Base-by-base conservation (phyloP, 2,888 invertebrate species). In the Heteromurus nitidus region DNA sequence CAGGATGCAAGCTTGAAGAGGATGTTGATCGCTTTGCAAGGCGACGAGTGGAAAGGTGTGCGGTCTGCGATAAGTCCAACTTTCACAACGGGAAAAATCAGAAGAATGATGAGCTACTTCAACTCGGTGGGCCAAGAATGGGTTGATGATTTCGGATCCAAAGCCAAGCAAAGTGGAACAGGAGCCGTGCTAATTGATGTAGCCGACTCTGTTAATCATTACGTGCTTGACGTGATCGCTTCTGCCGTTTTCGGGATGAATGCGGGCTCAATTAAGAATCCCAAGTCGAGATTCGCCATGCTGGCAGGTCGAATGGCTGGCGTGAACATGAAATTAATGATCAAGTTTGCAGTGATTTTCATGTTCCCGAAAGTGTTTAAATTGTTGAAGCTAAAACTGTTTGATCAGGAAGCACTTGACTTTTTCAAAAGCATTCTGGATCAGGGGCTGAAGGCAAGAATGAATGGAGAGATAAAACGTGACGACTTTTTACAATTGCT, bases 161-260 rank as follows among this genome's bases (percentile, higher is more conserved):
- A 18, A 36, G 11, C 22, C 5, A 28, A 60, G 9, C 13, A 2
- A 24, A 68, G 24, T 50, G n/a, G n/a, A 1, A 1, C 30, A 24
- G 68, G 60, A 13, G 42, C 65, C 1, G 18, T 68, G 1, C 18
- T 2, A 5, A 64, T 79, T 18, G 64, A 62, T 5, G 53, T 62
- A 2, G 9, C 60, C n/a, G 55, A 53, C 0, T 20, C 60, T 0
- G 36, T 53, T 1, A 74, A 28, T 3, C 74, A 85, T 24, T 87
- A 76, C 62, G 82, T 83, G 0, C 83, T 85, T 0, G 87, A 88
- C 62, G 85, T 87, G 1, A 88, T 90, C 1, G 88, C 88, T 0
- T 89, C 89, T 0, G 88, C 89, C 2, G 89, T 90, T 0, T 90
- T 91, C 80, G 91, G 91, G 0, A 89, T 91, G 5, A 88, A 88